Percentiles rank a stretch among this genome's conserved stretches.
These are phyloP conservation scores for Ascidia mentula DNA, from an alignment of 23 tunicate genomes.

Conservation along the genomic window DNA sequence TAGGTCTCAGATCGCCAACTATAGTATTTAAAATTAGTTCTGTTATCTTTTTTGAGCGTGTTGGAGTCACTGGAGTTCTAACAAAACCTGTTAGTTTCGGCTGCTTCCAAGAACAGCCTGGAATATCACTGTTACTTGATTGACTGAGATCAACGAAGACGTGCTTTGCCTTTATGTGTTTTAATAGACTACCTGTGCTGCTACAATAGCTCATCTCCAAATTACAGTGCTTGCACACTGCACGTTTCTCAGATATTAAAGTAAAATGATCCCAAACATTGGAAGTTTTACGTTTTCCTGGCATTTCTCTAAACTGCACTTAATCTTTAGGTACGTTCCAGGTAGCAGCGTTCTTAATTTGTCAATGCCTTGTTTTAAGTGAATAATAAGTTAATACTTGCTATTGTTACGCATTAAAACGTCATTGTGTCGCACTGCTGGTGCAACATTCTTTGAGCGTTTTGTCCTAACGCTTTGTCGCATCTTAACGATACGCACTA, in stretches of 20 bases:
- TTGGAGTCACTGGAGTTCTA: conserved; percentile 17
- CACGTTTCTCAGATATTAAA: conserved; percentile 19
- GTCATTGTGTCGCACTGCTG: too few species aligned
- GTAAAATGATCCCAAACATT: conserved; percentile 28
- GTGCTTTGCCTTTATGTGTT: conserved; percentile 30
- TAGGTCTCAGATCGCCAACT: conserved; percentile 43
- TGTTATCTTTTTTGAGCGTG: conserved; percentile 28
- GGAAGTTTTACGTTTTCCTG: conserved; percentile 35
- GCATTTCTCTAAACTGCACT: too few species aligned
- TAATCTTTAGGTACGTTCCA: too few species aligned
- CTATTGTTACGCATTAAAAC: too few species aligned
- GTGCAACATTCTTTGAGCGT: too few species aligned
- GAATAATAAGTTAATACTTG: too few species aligned
- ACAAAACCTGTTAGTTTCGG: conserved; percentile 30
- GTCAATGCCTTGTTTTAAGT: too few species aligned
- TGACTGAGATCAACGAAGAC: conserved; percentile 14
- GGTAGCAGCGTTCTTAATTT: too few species aligned
- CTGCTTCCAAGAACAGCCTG: conserved; percentile 17
- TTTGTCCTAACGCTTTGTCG: too few species aligned
- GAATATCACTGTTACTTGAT: conserved; percentile 1
- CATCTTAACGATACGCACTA: too few species aligned
- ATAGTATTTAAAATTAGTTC: conserved; percentile 31
- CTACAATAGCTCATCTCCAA: conserved; percentile 25
- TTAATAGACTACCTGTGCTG: conserved; percentile 37
- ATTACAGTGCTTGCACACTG: conserved; percentile 31